phyloP scores from a whole-genome alignment of 2,888 invertebrate species.

The Agrochola lychnidis region DNA sequence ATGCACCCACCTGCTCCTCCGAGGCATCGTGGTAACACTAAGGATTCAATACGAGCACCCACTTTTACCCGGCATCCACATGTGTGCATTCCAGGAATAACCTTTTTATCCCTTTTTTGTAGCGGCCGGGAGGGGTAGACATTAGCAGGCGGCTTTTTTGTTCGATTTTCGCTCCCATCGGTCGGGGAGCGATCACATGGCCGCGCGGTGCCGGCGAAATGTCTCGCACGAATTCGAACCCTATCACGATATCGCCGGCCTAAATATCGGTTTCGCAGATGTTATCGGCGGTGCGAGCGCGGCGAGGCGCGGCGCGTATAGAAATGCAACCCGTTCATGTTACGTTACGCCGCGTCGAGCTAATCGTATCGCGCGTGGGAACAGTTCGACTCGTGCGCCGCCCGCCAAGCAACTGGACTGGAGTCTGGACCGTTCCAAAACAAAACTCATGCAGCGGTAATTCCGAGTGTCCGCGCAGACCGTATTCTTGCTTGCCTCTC shows the following conservation, averaged over 20 bases:
- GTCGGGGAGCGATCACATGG: slow-evolving; percentile 85
- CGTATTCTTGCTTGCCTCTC: slow-evolving; percentile 66
- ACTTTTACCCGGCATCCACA: slow-evolving; percentile 85
- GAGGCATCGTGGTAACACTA: slow-evolving; percentile 85
- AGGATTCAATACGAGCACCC: slow-evolving; percentile 80
- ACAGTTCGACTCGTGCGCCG: slow-evolving; percentile 82
- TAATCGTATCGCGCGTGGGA: slow-evolving; percentile 69
- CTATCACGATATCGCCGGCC: slow-evolving; percentile 84
- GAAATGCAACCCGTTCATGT: slow-evolving; percentile 84
- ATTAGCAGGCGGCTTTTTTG: slow-evolving; percentile 86
- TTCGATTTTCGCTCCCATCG: slow-evolving; percentile 82
- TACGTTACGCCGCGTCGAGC: slow-evolving; percentile 69
- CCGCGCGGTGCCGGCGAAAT: slow-evolving; percentile 75
- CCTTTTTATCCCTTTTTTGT: slow-evolving; percentile 88
- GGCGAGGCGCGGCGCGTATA: slow-evolving; percentile 82
- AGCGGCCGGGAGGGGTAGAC: slow-evolving; percentile 84
- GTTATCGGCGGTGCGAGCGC: slow-evolving; percentile 81
- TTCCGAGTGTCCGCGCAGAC: slow-evolving; percentile 82
- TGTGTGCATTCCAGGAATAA: slow-evolving; percentile 89
- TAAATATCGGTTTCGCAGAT: slow-evolving; percentile 88
- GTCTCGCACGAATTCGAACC: slow-evolving; percentile 81
- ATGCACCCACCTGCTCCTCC: slow-evolving; percentile 89
- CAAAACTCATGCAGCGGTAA: slow-evolving; percentile 87
- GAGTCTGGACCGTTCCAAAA: slow-evolving; percentile 83
- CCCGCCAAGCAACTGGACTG: slow-evolving; percentile 83